Evolutionary conservation across 2,888 invertebrate species (phyloP), one percentile per base, ranked within the genome.

Genomic region (Xestia xanthographa): DNA sequence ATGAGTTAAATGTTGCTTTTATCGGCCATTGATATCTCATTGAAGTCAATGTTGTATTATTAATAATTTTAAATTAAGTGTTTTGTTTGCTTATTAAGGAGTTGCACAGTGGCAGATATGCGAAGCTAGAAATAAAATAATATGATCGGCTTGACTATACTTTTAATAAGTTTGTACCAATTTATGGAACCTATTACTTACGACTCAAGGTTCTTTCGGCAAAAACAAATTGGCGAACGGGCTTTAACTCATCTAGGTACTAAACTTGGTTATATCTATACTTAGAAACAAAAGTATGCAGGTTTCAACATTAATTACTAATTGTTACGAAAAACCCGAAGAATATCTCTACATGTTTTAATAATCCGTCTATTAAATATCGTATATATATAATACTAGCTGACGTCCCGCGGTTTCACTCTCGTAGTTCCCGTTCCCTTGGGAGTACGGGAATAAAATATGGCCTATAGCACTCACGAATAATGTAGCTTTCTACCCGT

Each of bases 11-110:
- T 83, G 77, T 76, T 67, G 77, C 78, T 77, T 84, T 89, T 89
- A 91, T 90, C 88, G 68, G 72, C 69, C 72, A 87, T 77, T 66
- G 85, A 90, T 90, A 91, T 90, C 88, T 86, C 71, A 89, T 86
- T 88, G 82, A 88, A 80, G 84, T 83, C 81, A 80, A 80, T 74
- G 78, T 69, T 63, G 80, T 78, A 84, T 84, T 87, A 86, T 89
- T 91, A 89, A 90, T 90, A 87, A 90, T 91, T 86, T 87, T 76
- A 65, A 83, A 86, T 86, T 62, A 86, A 83, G 76, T 83, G 81
- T 84, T 34, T 83, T 82, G 66, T 82, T 80, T 70, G 45, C 26
- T 67, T 75, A 83, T 43, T 67, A 53, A 53, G 2, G 11, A 68
- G 62, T 58, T 14, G n/a, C 63, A 68, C 67, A 84, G 53, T 80